Evolutionary conservation across 2,797 vertebrate species (phyloP).

Genomic region (Acanthurus leucopareius): DNA sequence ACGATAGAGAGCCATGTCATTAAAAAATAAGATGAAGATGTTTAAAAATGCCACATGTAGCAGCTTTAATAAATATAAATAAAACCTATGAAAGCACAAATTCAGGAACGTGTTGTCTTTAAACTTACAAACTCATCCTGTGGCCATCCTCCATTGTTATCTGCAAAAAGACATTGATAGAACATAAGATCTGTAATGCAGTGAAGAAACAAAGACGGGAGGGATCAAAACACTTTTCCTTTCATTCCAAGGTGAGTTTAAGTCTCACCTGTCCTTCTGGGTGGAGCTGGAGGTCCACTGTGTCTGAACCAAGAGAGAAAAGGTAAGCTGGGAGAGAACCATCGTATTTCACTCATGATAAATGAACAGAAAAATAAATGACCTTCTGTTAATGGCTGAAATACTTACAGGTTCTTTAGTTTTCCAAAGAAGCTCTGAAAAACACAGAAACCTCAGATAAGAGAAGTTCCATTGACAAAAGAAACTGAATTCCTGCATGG

Average conservation of each 20-base stretch:
- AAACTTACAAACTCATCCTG: conserved; percentile 85
- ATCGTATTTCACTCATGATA: background rate
- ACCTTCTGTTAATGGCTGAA: background rate
- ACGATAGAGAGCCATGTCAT: background rate
- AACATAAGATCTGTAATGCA: background rate
- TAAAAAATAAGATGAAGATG: background rate
- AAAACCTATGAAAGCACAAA: background rate
- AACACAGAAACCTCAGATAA: conserved; percentile 47
- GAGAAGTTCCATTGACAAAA: background rate
- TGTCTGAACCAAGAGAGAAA: conserved; percentile 50
- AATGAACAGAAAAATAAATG: background rate
- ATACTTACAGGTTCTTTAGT: conserved; percentile 83
- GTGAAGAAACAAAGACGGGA: background rate
- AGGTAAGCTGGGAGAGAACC: background rate
- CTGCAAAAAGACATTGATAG: conserved; percentile 56
- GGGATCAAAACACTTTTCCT: background rate
- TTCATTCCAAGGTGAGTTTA: background rate
- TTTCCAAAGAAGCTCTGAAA: conserved; percentile 85
- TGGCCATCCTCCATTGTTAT: conserved; percentile 75
- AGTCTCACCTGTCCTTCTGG: conserved; percentile 80
- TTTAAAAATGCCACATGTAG: background rate
- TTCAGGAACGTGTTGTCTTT: background rate
- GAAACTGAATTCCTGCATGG: background rate
- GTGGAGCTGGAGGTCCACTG: conserved; percentile 79
- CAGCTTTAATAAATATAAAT: background rate